Evolutionary conservation across 2,888 invertebrate species (phyloP), one percentile per base, ranked within the genome.

Genomic region (Troides aeacus): DNA sequence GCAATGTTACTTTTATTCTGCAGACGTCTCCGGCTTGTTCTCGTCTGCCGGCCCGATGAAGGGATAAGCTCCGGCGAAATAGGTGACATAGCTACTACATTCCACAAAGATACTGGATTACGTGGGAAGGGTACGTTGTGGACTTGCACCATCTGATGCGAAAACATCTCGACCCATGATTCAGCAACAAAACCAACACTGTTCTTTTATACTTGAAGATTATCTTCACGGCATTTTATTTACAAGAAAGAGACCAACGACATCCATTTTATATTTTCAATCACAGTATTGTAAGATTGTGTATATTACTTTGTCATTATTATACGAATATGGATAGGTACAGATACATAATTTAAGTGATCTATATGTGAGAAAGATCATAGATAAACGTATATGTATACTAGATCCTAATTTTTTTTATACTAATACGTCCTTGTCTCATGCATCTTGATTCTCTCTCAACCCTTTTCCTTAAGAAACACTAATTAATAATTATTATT

Each of bases 61-160:
- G 65, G 66, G 62, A 66, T 70, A 70, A 70, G 66, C 62, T 62
- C 58, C 12, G 39, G 30, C 53, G 66, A 62, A 66, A 70, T 70
- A 62, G 66, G 62, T 62, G 70, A 70, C 70, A 68, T 58, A 62
- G 66, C 69, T 70, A n/a, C 15, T 8, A 62, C 70, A 70, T 70
- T 66, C 66, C 70, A 66, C 53, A 70, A 66, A 64, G 65, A 58
- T 62, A 66, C 62, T 70, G 66, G 66, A 70, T 62, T 70, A 70
- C 66, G 70, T 70, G 70, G 70, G 70, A 57, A 23, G 66, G 70
- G 23, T 70, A 62, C 69, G 36, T 69, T 62, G 58, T 50, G 62
- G n/a, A 62, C 46, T 50, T 62, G 61, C 61, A 69, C 42, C 30
- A 65, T 56, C 57, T 59, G 36, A 53, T 58, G 58, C 59, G 62